Evolutionary conservation across 2,797 vertebrate species (phyloP).

Genomic region (Sciurus vulgaris): DNA sequence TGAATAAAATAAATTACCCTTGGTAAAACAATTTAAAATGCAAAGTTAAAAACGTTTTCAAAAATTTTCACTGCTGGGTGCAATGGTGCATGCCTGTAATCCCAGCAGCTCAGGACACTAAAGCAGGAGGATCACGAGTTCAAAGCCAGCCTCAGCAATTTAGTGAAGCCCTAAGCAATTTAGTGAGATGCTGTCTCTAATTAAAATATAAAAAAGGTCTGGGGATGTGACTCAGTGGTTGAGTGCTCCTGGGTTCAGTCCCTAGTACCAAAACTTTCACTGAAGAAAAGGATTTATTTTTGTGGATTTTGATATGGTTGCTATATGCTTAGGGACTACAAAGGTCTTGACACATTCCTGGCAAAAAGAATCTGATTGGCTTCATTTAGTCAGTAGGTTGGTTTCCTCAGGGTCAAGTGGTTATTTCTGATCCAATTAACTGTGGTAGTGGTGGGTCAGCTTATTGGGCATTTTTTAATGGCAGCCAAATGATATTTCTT

Average conservation of each 20-base stretch:
- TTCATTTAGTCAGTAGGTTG: conserved; percentile 8
- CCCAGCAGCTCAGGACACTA: no score
- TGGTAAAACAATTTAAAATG: conserved; percentile 37
- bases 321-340: conserved; percentile 30
- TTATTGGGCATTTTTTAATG: background rate
- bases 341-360: conserved; percentile 39
- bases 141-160: no score
- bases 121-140: no score
- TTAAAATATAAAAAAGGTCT: no score
- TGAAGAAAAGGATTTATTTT: background rate
- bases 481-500: background rate
- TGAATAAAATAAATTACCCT: background rate
- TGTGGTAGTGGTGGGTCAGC: background rate
- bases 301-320: background rate
- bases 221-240: no score
- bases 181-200: no score
- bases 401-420: background rate
- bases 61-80: background rate
- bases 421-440: conserved; percentile 4
- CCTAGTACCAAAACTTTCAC: background rate
- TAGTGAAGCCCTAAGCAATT: no score
- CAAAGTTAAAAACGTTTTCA: background rate
- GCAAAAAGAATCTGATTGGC: conserved; percentile 12
- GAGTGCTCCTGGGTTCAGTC: no score
- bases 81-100: no score